Evolutionary conservation across 2,113 vertebrate genomes (phyloP), one percentile per base, ranked within the genome.

Genomic region (Callipepla californica): DNA sequence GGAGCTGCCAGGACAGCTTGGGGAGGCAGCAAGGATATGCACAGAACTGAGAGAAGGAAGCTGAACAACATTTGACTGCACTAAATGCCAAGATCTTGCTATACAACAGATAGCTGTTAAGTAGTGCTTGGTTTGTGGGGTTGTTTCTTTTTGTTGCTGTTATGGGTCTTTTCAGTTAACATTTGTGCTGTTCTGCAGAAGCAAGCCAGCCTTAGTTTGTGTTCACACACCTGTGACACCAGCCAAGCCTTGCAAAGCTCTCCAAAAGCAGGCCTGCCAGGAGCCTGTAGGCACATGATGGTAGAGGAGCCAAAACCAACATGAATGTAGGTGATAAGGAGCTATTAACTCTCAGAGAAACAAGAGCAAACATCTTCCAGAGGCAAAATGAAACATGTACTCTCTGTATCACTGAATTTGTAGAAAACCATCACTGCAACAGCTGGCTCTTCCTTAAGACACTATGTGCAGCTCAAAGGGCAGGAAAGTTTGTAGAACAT

Each of bases 241-340:
- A 91, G 91, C 80, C 91, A 91, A 93, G 85, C 69, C 85, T 91
- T 85, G 79, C 87, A 67, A 94, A 79, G 85, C 36, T 85, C 85
- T 92, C 93, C 65, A 87, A 26, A 92, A 90, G 36, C 44, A 51
- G 58, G 63, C 86, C 90, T 96, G 93, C 94, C 85, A 93, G 77
- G 57, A 79, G 50, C 70, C 85, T 81, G 68, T 51, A 48, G 85
- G 91, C 73, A 47, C 30, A 21, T 45, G 55, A 75, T 1, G 38
- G 83, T 21, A 65, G 48, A 79, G 67, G 48, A 94, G 81, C 67
- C 90, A 94, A 87, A 92, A 62, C 80, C 77, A 94, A 92, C 91
- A 94, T 36, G 75, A 84, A 66, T 25, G 72, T 88, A 95, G 90
- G 93, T 5, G 85, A 89, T 76, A 83, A 95, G 73, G 68, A 85